Evolutionary conservation across 2,888 invertebrate genomes (phyloP).

Genomic region (Troides oblongomaculatus): DNA sequence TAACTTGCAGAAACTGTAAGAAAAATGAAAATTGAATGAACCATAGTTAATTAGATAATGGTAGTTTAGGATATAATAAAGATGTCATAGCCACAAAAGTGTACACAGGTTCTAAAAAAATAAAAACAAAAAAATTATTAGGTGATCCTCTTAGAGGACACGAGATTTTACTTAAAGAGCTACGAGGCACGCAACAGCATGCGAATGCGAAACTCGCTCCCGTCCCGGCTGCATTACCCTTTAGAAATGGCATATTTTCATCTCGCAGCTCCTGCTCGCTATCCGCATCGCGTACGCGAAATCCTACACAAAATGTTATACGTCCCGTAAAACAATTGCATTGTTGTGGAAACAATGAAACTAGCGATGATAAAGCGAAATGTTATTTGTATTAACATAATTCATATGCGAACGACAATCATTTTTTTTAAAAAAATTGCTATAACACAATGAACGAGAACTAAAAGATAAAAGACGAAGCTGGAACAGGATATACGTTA

Average conservation of each 20-base stretch:
- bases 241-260: constrained; percentile 21
- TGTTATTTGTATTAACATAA: too few species aligned
- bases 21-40: too few species aligned
- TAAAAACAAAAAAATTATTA: constrained; percentile 20
- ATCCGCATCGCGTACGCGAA: neutral
- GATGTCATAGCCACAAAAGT: too few species aligned
- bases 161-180: constrained; percentile 25
- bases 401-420: too few species aligned
- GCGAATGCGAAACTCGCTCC: constrained; percentile 18
- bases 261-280: neutral
- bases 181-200: constrained; percentile 3
- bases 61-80: too few species aligned
- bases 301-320: constrained; percentile 2
- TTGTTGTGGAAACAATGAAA: constrained; percentile 1
- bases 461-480: too few species aligned
- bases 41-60: too few species aligned
- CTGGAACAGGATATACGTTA: too few species aligned
- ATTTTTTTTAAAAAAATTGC: neutral
- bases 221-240: constrained; percentile 19
- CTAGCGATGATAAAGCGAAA: neutral
- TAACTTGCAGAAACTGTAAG: too few species aligned
- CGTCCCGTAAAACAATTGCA: neutral
- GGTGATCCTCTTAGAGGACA: constrained; percentile 19
- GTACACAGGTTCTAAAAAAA: too few species aligned
- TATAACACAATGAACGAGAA: too few species aligned